These are phyloP conservation scores for Philantomba maxwellii DNA, from an alignment of 2,113 vertebrate species.

Conservation along the genomic window DNA sequence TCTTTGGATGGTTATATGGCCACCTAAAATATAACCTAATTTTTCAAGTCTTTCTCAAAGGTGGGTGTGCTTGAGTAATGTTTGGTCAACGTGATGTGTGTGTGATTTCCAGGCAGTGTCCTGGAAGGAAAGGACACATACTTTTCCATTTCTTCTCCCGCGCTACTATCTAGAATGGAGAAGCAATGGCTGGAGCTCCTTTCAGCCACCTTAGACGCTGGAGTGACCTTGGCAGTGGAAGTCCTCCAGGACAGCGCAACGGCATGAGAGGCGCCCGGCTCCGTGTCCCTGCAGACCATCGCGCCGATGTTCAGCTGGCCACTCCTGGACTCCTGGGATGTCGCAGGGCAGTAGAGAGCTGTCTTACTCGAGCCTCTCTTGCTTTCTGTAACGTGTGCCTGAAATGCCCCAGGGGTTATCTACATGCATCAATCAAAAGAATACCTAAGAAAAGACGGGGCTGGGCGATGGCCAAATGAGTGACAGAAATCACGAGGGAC, in stretches of 20 bases:
- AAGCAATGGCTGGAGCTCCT: neutral
- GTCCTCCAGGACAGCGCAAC: neutral
- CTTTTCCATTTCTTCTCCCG: neutral
- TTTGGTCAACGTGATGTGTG: neutral
- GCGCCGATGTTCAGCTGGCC: rapidly evolving
- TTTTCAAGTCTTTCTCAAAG: neutral
- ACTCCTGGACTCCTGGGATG: neutral
- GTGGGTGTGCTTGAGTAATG: neutral
- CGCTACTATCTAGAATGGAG: neutral
- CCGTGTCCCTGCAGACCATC: neutral
- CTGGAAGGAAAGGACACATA: neutral
- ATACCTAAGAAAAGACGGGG: neutral
- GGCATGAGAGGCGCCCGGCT: too few species aligned
- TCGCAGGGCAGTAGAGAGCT: neutral
- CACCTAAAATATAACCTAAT: neutral
- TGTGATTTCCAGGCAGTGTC: neutral
- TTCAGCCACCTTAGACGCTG: neutral
- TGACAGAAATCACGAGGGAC: neutral
- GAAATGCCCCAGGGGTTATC: neutral
- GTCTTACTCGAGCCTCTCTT: neutral
- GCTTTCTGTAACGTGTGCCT: neutral
- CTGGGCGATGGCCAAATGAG: neutral
- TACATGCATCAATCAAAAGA: neutral
- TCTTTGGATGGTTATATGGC: neutral
- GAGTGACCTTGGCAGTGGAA: neutral